These are phyloP conservation scores for Dusona sp. DNA, from an alignment of 2,888 invertebrate species.

Conservation along the genomic window DNA sequence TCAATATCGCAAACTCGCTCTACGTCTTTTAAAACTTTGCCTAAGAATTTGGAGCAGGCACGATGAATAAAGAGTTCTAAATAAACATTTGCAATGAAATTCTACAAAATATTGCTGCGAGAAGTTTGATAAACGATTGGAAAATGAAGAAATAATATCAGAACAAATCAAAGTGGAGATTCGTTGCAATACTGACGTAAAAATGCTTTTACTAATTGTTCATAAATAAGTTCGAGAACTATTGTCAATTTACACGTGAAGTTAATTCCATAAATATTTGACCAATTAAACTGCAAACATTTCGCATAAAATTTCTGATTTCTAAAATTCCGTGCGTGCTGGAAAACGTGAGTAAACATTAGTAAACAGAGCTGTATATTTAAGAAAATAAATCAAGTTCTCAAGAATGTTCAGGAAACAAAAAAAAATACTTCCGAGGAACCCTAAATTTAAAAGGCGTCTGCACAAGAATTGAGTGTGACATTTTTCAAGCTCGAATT, in stretches of 20 bases:
- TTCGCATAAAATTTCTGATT: no score
- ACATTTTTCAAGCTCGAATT: slow-evolving; percentile 29
- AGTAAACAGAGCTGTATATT: not conserved
- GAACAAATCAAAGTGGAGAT: no score
- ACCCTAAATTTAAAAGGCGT: not conserved
- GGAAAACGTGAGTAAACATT: not conserved
- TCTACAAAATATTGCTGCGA: no score
- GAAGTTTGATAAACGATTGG: no score
- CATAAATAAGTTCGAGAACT: no score
- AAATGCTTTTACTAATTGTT: not conserved
- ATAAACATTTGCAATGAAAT: no score
- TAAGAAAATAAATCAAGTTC: not conserved
- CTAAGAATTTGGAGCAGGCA: no score
- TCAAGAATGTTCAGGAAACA: not conserved
- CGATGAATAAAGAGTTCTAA: no score
- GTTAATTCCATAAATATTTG: no score
- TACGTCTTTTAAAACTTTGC: no score
- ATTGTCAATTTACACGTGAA: no score
- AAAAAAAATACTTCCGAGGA: not conserved
- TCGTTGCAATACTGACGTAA: not conserved
- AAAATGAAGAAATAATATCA: no score
- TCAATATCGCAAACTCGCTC: not conserved
- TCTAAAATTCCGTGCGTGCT: not conserved
- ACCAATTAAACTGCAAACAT: not conserved
- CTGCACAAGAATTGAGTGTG: not conserved